These are phyloP conservation scores for Limanda limanda DNA, from an alignment of 2,113 vertebrate species.

Conservation along the genomic window DNA sequence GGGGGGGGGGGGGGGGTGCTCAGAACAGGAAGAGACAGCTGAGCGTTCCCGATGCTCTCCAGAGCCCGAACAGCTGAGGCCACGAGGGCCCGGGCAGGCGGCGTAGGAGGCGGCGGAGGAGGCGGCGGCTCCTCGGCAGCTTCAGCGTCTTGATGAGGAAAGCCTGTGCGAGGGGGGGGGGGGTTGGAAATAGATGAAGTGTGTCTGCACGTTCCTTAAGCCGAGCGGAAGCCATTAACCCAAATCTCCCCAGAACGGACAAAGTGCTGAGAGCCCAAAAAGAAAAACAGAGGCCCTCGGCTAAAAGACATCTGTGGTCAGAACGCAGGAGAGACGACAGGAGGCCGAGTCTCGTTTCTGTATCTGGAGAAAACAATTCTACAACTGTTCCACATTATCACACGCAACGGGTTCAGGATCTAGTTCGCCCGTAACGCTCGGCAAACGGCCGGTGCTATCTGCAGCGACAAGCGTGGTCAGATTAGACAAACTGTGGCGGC, in stretches of 20 bases:
- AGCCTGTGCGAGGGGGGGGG: constrained; percentile 22
- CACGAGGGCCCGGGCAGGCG: constrained; percentile 26
- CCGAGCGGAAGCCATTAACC: constrained; percentile 55
- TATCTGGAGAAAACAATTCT: constrained; percentile 48
- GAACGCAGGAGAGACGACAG: constrained; percentile 26
- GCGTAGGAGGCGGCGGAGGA: not conserved
- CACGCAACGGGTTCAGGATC: constrained; percentile 21
- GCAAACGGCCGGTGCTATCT: constrained; percentile 48
- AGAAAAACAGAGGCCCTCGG: constrained; percentile 32
- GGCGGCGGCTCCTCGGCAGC: constrained; percentile 16
- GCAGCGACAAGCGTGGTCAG: constrained; percentile 40
- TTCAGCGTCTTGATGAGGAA: constrained; percentile 50
- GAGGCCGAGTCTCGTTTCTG: not conserved
- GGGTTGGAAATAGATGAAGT: too few species aligned
- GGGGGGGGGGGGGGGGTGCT: constrained; percentile 1
- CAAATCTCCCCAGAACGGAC: constrained; percentile 58
- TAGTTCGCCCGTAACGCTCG: constrained; percentile 18
- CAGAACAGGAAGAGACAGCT: constrained; percentile 68
- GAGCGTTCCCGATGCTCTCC: constrained; percentile 59
- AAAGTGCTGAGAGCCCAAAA: constrained; percentile 33
- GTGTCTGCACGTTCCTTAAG: constrained; percentile 43
- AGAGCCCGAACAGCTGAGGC: constrained; percentile 72
- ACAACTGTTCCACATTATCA: constrained; percentile 65
- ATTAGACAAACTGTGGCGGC: constrained; percentile 51
- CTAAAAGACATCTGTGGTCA: constrained; percentile 53